Base-by-base conservation (phyloP, 2,113 vertebrate species). In the Mobula birostris region DNA sequence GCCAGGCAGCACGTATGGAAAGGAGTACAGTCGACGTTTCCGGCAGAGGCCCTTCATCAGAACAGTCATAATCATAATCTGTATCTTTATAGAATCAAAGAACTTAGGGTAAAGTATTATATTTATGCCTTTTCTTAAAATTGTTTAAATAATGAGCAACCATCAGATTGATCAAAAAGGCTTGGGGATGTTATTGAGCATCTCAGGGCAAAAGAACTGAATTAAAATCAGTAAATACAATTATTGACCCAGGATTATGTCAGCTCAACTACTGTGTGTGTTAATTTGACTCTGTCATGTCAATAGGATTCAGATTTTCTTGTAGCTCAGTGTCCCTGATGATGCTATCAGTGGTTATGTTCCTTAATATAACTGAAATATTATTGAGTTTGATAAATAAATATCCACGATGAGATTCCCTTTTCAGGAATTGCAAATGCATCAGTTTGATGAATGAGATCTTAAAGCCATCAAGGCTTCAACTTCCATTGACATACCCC, bases 391-490 rank as follows among this genome's bases (percentile, higher is more conserved):
- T 88, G 58, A 63, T 88, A 63, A 63, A 63, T 56, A 17, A 63
- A 88, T 88, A 88, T 63, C 83, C 61, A 15, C 61, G 61, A 15
- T 68, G 85, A 66, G 61, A 36, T 17, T 90, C 61, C 29, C 6
- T 90, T 68, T 88, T 90, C 85, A 90, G 61, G 56, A 66, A 90
- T 90, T 90, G 61, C 29, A 90, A 68, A 90, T 90, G 7, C 85
- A 90, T 66, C 14, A 90, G 17, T 66, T 68, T 90, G 61, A 90
- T 68, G 85, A 66, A 90, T 17, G n/a, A 90, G 85, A 9, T 90
- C n/a, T 32, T 56, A 1, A 12, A 27, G 12, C 56, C 83, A 90
- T 66, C 29, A 90, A 90, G 85, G 85, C 63, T 66, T 90, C 85
- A 90, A 68, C 85, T 63, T 17, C n/a, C 61, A 90, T 68, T 90